phyloP scores from a whole-genome alignment of 2,888 invertebrate genomes.

The Criorhina ranunculi region DNA sequence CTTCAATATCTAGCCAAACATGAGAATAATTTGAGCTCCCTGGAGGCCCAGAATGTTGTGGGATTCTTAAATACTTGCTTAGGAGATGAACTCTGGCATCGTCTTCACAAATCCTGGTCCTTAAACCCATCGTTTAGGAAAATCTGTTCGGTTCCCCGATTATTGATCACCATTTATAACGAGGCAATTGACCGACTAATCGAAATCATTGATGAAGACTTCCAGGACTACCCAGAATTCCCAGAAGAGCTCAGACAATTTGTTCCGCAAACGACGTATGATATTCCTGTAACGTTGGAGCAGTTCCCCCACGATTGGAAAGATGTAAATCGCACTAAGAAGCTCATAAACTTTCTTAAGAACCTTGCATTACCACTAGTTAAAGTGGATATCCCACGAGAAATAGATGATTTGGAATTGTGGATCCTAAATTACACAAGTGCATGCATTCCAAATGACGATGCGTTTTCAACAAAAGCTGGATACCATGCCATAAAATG shows the following conservation, averaged over 20 bases:
- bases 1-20: constrained; percentile 81
- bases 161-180: constrained; percentile 88
- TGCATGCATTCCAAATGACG: constrained; percentile 78
- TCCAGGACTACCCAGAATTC: constrained; percentile 87
- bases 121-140: constrained; percentile 82
- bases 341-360: constrained; percentile 86
- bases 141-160: constrained; percentile 84
- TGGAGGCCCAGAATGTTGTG: constrained; percentile 87
- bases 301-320: constrained; percentile 88
- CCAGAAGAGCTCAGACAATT: constrained; percentile 88
- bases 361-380: constrained; percentile 85
- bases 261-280: constrained; percentile 84
- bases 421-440: constrained; percentile 80
- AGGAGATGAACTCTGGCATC: constrained; percentile 88
- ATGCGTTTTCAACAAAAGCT: constrained; percentile 77
- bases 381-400: constrained; percentile 54
- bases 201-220: constrained; percentile 86
- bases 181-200: constrained; percentile 88
- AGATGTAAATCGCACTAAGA: constrained; percentile 84
- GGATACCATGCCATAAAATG: constrained; percentile 80
- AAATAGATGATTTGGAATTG: constrained; percentile 77
- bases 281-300: constrained; percentile 88
- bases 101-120: constrained; percentile 82
- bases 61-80: constrained; percentile 86
- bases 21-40: constrained; percentile 83